These are phyloP conservation scores for Callipepla squamata DNA, from an alignment of 2,113 vertebrate genomes.

Conservation along the genomic window DNA sequence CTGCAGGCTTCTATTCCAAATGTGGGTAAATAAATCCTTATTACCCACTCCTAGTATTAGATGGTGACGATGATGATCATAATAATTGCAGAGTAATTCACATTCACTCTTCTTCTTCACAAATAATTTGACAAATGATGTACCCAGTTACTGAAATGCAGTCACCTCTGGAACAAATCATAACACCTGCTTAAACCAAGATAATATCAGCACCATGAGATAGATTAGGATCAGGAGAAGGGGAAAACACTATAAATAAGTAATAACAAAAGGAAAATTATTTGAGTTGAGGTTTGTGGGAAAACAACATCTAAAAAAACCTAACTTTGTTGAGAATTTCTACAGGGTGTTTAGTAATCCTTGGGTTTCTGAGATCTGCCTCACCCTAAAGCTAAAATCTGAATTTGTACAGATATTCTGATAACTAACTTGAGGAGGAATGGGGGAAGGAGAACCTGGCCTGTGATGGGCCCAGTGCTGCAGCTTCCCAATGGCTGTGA, in stretches of 20 bases:
- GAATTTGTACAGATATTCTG: not conserved
- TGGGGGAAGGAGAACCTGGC: not conserved
- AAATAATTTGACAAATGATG: not conserved
- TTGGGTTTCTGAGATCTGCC: not conserved
- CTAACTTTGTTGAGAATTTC: not conserved
- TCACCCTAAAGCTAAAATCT: not conserved
- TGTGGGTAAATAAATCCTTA: not conserved
- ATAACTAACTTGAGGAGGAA: not conserved
- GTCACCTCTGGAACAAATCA: not conserved
- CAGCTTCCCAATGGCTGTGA: not conserved
- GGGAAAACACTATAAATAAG: not conserved
- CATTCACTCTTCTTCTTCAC: not conserved
- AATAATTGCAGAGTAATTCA: not conserved
- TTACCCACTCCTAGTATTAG: not conserved
- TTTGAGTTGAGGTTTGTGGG: not conserved
- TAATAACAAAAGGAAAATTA: not conserved
- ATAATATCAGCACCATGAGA: not conserved
- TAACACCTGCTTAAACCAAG: not conserved
- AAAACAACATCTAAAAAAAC: not conserved
- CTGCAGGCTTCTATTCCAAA: not conserved
- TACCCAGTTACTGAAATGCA: not conserved
- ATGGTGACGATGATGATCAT: not conserved
- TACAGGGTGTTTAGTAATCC: not conserved
- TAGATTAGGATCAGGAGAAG: not conserved
- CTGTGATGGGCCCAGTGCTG: not conserved